Conservation (phyloP, 2,113 vertebrate species). For the Micromys minutus region DNA sequence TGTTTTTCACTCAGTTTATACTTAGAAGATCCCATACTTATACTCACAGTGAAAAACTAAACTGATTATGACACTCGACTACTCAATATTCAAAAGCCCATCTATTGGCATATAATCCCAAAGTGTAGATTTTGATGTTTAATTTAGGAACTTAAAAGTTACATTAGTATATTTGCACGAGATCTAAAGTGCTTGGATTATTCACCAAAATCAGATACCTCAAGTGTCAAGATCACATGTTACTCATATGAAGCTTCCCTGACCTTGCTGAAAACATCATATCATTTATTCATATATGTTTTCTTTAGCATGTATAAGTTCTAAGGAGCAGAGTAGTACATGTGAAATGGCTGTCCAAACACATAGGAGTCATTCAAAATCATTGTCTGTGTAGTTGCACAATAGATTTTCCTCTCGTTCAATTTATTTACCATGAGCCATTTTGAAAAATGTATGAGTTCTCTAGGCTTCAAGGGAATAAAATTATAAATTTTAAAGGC, state of each 20-base stretch:
- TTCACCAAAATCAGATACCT: neutral
- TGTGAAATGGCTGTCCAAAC: neutral
- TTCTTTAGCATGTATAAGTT: neutral
- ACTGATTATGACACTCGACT: neutral
- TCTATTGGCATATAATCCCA: neutral
- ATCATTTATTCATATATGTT: neutral
- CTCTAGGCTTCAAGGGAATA: neutral
- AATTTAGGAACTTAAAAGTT: neutral
- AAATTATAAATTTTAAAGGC: neutral
- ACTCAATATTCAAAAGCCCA: neutral
- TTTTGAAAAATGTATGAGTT: neutral
- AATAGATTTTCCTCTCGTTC: neutral
- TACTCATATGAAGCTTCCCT: neutral
- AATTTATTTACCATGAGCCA: neutral
- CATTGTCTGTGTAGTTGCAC: neutral
- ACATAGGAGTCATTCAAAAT: neutral
- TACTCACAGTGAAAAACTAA: neutral
- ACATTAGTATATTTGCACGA: neutral
- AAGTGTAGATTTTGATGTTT: conserved; percentile 8
- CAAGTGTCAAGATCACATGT: neutral
- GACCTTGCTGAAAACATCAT: neutral
- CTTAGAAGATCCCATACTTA: neutral
- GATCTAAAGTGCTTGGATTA: neutral
- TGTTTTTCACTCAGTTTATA: neutral
- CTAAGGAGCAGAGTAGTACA: neutral